phyloP scores from a whole-genome alignment of 2,113 vertebrate species.

The Eupsittula cactorum region DNA sequence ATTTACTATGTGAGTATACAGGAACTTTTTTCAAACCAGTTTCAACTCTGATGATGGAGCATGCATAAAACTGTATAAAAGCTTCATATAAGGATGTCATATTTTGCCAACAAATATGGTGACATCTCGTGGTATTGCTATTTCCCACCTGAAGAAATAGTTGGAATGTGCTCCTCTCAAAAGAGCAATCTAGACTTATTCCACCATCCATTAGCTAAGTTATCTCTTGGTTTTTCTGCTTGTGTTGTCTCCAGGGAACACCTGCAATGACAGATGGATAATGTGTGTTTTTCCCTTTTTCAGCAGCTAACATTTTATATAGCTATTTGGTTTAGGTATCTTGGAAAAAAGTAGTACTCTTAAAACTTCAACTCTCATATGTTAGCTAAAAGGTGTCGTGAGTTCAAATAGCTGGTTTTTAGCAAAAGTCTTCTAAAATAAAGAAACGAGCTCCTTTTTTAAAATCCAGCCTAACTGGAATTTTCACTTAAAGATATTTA shows the following conservation, averaged over 20 bases:
- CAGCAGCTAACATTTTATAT: background rate
- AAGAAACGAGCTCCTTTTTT: background rate
- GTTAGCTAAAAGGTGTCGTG: background rate
- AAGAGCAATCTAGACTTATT: background rate
- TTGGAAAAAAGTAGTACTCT: background rate
- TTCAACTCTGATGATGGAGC: background rate
- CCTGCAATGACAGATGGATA: background rate
- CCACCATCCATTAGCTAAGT: background rate
- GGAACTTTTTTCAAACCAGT: background rate
- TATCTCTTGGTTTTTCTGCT: background rate
- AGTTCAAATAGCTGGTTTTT: background rate
- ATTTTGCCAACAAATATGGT: background rate
- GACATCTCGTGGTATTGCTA: background rate
- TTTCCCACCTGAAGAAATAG: background rate
- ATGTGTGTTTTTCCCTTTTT: background rate
- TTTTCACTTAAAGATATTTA: background rate
- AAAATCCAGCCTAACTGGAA: background rate
- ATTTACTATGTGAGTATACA: slow-evolving; percentile 86
- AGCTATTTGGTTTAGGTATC: background rate
- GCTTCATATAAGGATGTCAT: background rate
- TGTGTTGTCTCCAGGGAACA: background rate
- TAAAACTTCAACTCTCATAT: background rate
- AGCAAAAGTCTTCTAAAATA: background rate
- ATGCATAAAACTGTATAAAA: background rate
- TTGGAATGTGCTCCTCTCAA: background rate